Evolutionary conservation across 1,140 invertebrate genomes (phyloP), one percentile per base, ranked within the genome.

Genomic region (Meloidogyne floridensis): DNA sequence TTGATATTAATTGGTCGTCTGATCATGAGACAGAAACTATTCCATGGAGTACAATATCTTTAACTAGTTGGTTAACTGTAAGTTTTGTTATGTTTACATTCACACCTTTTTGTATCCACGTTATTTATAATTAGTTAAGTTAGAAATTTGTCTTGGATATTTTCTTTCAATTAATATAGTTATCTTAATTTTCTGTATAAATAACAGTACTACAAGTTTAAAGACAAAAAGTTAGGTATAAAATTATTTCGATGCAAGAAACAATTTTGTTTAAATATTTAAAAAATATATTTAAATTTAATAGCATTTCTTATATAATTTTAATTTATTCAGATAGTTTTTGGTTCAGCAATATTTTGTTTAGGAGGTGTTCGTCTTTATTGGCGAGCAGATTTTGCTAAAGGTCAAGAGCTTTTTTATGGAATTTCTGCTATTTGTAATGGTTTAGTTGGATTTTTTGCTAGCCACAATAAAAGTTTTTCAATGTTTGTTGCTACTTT

Each of bases 371-470:
- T 79, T 13, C 77, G 77, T 2, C 43, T 79, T 42, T 79, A 79
- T 71, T 79, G 77, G 77, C 59, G 77, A 32, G 77, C 77, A 32
- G 77, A 79, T 53, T 71, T 79, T 69, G 77, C 65, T 51, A 79
- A 79, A 51, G 77, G 77, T 10, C 81, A 82, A 75, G 81, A 82
- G 32, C 78, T 82, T 42, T 82, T 82, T 59, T 82, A 81, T 43
- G 81, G 77, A 13, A 82, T 82, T 81, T 82, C 81, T 43, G 81
- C 74, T 20, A 77, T 82, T 20, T 81, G 77, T 70, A 70, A 80
- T 6, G 81, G 81, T 47, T 53, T 82, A 69, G 10, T 82, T 11
- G 81, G 81, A 3, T 78, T 75, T 56, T 75, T 82, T 78, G 70
- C 81, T 10, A 75, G 53, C 42, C 70, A 75, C 42, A 56, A 81